These are phyloP conservation scores for Dioctria rufipes DNA, from an alignment of 2,888 invertebrate genomes.

Conservation along the genomic window DNA sequence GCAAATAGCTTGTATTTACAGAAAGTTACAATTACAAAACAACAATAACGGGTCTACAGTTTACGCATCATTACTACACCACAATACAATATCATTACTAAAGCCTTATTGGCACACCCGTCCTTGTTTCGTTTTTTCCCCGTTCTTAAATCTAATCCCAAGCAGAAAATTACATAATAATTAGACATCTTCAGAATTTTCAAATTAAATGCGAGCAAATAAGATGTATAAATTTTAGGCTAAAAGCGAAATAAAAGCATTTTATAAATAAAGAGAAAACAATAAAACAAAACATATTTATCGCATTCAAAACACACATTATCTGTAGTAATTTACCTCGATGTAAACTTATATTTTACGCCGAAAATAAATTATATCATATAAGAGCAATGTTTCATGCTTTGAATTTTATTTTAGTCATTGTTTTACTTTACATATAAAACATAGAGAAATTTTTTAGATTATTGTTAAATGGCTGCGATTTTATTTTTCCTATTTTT, in stretches of 20 bases:
- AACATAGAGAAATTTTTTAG: neutral
- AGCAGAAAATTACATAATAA: too few relatives aligned
- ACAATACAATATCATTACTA: too few relatives aligned
- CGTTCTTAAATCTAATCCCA: too few relatives aligned
- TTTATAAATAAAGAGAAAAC: slow-evolving; percentile 24
- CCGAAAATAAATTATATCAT: slow-evolving; percentile 46
- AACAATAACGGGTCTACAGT: neutral
- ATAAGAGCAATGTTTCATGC: slow-evolving; percentile 39
- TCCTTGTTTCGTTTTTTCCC: too few relatives aligned
- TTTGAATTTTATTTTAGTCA: slow-evolving; percentile 25
- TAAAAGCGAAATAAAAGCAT: slow-evolving; percentile 30
- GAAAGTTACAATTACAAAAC: slow-evolving; percentile 6
- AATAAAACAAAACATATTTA: slow-evolving; percentile 45
- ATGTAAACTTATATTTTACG: slow-evolving; percentile 46
- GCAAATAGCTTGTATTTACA: slow-evolving; percentile 24
- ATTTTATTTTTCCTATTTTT: neutral
- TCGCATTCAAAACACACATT: slow-evolving; percentile 51
- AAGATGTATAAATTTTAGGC: slow-evolving; percentile 10
- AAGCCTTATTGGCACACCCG: neutral
- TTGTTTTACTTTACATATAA: neutral
- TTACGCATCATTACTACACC: too few relatives aligned
- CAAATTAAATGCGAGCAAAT: neutral
- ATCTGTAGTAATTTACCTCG: slow-evolving; percentile 54
- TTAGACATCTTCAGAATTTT: neutral
- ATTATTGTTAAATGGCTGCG: neutral